Base-by-base conservation (phyloP, 2,113 vertebrate genomes). In the Trochalopteron elliotii region DNA sequence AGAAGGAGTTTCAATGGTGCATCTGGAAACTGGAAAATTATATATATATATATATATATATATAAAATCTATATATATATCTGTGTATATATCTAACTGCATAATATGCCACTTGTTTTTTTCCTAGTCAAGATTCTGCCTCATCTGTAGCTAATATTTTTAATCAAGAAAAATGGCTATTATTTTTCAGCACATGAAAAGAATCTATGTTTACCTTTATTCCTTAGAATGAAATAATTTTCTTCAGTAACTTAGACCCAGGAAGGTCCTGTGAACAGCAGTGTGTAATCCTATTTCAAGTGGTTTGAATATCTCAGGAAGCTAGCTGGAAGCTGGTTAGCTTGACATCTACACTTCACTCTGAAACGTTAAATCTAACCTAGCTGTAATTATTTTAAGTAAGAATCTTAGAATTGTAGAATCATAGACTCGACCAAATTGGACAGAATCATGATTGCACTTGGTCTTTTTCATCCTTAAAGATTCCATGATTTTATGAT, bases 121-220 rank as follows among this genome's bases (percentile, higher is more conserved):
- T 56, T n/a, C 19, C 21, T 50, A 77, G 16, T 37, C 0, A 6
- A 53, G 12, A 20, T 56, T 83, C 5, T 60, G 2, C 6, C 4
- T 59, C 11, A 35, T 61, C 10, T 2, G 0, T 10, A 49, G 2
- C 1, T 52, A 56, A 55, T 18, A 27, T 0, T 8, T 69, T 61
- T 50, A 67, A 42, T 2, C 18, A 42, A 70, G 39, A 5, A 77
- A 69, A 69, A 70, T 9, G 1, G 10, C 7, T 82, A 20, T 85
- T 47, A 7, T 59, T 57, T 74, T 83, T 56, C 24, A 67, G 8
- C 3, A 3, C 9, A 65, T 55, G 23, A 30, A 83, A 55, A 5
- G 28, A 76, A n/a, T 12, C 7, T 45, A 2, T 28, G 6, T 50
- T 80, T 93, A 60, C 13, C 3, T 75, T 49, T 67, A 35, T 31